These are phyloP conservation scores for Brachionus sp. DNA, from an alignment of 1,140 invertebrate species.

Conservation along the genomic window DNA sequence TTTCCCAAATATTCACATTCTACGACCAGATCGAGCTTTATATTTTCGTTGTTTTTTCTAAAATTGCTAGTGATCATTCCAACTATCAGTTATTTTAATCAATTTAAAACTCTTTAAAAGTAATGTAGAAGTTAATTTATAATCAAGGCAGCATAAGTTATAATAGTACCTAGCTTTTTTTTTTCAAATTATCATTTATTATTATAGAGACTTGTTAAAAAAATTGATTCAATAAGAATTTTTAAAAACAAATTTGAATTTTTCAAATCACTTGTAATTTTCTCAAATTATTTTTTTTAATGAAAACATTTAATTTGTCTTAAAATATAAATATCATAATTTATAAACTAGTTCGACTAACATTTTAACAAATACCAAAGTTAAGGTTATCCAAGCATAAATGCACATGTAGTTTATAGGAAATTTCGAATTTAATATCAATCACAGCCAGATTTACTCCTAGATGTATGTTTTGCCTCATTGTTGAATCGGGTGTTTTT, in stretches of 20 bases:
- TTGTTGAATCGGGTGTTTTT: too few relatives aligned
- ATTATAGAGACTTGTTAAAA: not conserved
- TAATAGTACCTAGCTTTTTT: not conserved
- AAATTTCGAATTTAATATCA: not conserved
- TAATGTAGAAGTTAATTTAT: not conserved
- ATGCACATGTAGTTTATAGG: not conserved
- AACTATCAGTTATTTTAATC: not conserved
- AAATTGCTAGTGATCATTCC: not conserved
- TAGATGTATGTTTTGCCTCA: too few relatives aligned
- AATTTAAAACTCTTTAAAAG: not conserved
- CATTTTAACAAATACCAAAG: not conserved
- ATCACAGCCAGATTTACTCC: too few relatives aligned
- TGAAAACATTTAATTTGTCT: not conserved
- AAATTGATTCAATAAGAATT: not conserved
- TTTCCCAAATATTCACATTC: constrained; percentile 42
- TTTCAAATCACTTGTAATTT: constrained; percentile 2
- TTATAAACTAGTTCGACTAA: not conserved
- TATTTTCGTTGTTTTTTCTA: not conserved
- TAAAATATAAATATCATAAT: not conserved
- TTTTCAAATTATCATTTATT: constrained; percentile 10
- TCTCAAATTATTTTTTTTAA: not conserved
- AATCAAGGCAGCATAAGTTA: constrained; percentile 18
- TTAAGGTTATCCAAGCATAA: not conserved
- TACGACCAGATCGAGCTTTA: not conserved
- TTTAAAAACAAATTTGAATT: not conserved